These are phyloP conservation scores for Dexiosoma caninum DNA, from an alignment of 2,888 invertebrate species.

Conservation along the genomic window DNA sequence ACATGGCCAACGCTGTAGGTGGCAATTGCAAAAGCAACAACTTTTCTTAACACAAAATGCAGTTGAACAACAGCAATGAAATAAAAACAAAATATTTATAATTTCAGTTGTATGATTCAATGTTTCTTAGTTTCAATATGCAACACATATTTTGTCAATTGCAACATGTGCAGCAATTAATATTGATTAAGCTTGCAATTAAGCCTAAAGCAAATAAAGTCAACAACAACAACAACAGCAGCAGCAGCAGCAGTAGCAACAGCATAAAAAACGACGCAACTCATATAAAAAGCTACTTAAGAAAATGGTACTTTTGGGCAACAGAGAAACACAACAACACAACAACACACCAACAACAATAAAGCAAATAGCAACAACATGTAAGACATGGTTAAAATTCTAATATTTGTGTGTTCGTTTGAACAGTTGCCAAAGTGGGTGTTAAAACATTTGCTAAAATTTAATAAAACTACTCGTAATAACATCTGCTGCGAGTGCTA, in stretches of 20 bases:
- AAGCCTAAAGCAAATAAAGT: conserved; percentile 56
- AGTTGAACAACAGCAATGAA: conserved; percentile 1
- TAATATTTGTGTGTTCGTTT: conserved; percentile 32
- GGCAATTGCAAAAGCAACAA: conserved; percentile 20
- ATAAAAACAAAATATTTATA: neutral
- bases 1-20: conserved; percentile 45
- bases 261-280: neutral
- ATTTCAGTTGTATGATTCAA: conserved; percentile 6
- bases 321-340: neutral
- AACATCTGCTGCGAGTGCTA: conserved; percentile 14
- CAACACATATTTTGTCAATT: conserved; percentile 62
- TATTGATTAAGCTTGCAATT: conserved; percentile 64
- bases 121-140: conserved; percentile 2
- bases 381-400: conserved; percentile 9
- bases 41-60: neutral
- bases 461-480: conserved; percentile 30
- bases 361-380: conserved; percentile 31
- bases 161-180: conserved; percentile 65
- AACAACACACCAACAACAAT: conserved; percentile 8
- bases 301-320: conserved; percentile 23
- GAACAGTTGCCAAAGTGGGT: conserved; percentile 62
- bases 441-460: conserved; percentile 59
- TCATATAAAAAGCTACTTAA: conserved; percentile 53
- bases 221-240: conserved; percentile 4
- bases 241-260: neutral